Percentiles rank a stretch among this genome's conserved stretches.
Conservation (phyloP, 2,888 invertebrate genomes). For the Agriopis marginaria region DNA sequence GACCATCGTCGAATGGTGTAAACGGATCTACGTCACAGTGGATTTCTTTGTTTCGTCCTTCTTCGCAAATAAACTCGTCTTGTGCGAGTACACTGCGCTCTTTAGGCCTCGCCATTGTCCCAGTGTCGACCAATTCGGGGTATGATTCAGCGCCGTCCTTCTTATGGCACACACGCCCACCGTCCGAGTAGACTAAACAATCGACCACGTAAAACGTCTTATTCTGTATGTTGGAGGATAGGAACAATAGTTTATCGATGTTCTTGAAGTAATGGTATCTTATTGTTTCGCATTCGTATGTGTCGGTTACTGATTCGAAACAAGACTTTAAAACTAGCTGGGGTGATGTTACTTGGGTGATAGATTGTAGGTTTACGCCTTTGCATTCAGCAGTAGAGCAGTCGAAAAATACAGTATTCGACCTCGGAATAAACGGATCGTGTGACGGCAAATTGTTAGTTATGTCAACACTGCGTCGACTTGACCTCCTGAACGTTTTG, state of each 20-base stretch:
- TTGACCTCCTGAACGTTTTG: constrained; percentile 48
- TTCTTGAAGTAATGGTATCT: constrained; percentile 71
- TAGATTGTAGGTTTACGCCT: constrained; percentile 58
- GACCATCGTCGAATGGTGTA: constrained; percentile 62
- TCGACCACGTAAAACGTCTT: constrained; percentile 73
- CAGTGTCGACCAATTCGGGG: constrained; percentile 67
- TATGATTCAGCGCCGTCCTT: constrained; percentile 64
- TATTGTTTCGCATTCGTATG: constrained; percentile 65
- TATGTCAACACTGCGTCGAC: constrained; percentile 49
- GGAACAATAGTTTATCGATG: constrained; percentile 71
- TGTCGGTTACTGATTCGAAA: constrained; percentile 49
- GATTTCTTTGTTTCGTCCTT: constrained; percentile 56
- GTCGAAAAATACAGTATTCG: constrained; percentile 61
- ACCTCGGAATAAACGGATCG: constrained; percentile 74
- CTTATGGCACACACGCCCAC: constrained; percentile 72
- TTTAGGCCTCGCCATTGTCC: constrained; percentile 66
- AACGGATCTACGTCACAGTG: constrained; percentile 70
- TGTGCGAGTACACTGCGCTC: constrained; percentile 69
- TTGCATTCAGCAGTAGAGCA: constrained; percentile 65
- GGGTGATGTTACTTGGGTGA: constrained; percentile 65
- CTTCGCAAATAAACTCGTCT: constrained; percentile 77
- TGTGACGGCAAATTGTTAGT: constrained; percentile 62
- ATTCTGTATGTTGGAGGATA: constrained; percentile 61
- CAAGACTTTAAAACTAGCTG: constrained; percentile 62
- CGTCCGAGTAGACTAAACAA: constrained; percentile 72